Evolutionary conservation across 2,797 vertebrate genomes (phyloP).

Genomic region (Thunnus albacares): DNA sequence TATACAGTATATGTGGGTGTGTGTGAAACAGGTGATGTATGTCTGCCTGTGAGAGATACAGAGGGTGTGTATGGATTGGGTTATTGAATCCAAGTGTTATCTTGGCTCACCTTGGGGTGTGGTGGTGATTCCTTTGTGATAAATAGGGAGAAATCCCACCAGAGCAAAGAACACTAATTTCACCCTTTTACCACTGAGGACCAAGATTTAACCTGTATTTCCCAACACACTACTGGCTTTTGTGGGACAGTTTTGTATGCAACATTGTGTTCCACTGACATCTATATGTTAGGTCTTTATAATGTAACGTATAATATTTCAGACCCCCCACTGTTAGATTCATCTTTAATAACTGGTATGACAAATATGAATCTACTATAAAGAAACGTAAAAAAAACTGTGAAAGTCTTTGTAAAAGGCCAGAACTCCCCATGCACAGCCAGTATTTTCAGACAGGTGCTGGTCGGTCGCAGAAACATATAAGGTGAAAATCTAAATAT

Average conservation of each 20-base stretch:
- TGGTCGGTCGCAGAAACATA: too few species aligned
- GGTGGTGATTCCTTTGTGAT: constrained; percentile 64
- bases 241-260: constrained; percentile 29
- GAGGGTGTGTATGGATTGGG: constrained; percentile 29
- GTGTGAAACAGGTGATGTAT: constrained; percentile 46
- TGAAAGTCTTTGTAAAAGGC: not conserved
- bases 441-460: too few species aligned
- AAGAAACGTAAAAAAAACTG: not conserved
- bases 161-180: constrained; percentile 47
- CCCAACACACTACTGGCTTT: constrained; percentile 17
- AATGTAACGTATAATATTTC: constrained; percentile 18
- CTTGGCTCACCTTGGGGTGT: constrained; percentile 61
- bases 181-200: constrained; percentile 37
- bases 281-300: not conserved
- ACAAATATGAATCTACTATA: not conserved
- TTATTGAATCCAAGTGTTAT: constrained; percentile 72
- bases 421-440: too few species aligned
- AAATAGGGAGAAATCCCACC: constrained; percentile 70
- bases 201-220: constrained; percentile 19
- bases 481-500: too few species aligned
- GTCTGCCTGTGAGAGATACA: constrained; percentile 32
- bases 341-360: not conserved
- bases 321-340: not conserved
- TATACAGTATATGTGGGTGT: constrained; percentile 28
- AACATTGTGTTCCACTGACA: not conserved